Evolutionary conservation across 1,140 invertebrate species (phyloP), one percentile per base, ranked within the genome.

Genomic region (Formica exsecta): DNA sequence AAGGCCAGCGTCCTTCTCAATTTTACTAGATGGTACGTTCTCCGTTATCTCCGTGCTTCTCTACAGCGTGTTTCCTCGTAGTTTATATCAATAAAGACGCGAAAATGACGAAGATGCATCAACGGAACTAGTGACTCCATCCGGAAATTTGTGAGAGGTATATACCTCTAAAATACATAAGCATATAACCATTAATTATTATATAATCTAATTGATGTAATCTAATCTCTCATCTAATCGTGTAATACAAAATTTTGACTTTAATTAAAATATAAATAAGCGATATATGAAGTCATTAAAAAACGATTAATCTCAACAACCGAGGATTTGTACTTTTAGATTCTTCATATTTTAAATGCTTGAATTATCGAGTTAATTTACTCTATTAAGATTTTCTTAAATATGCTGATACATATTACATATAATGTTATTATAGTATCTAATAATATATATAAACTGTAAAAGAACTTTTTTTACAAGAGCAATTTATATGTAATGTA

Each of bases 1-100:
- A 66, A 68, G 44, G n/a, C 51, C 16, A n/a, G 16, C 8, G 22
- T 76, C 41, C 29, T 68, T 79, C 41, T 79, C 36, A 25, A 76
- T 62, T 41, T 76, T 29, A 38, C 22, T 5, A 64, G 19, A 7
- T 32, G 38, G 11, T 36, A 66, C 22, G 7, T 65, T 76, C 16
- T 29, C 25, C 29, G 25, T 51, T 51, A 51, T 19, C 13, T 51
- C 16, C 6, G 7, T 22, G 22, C 16, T 48, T 1, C 36, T 36
- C 1, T 3, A n/a, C n/a, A 13, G 8, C n/a, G n/a, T 48, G 3
- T 25, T 65, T 68, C 38, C 11, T 36, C 41, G 19, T n/a, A 38
- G 19, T 77, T 77, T 51, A 66, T 68, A 79, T 79, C 32, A 79
- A 77, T 61, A 41, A 76, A 3, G 16, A 22, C 22, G 16, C 9